Percentiles rank a stretch among this genome's conserved stretches.
phyloP scores from a whole-genome alignment of 2,797 vertebrate genomes.

The Oreonectes daqikongensis region DNA sequence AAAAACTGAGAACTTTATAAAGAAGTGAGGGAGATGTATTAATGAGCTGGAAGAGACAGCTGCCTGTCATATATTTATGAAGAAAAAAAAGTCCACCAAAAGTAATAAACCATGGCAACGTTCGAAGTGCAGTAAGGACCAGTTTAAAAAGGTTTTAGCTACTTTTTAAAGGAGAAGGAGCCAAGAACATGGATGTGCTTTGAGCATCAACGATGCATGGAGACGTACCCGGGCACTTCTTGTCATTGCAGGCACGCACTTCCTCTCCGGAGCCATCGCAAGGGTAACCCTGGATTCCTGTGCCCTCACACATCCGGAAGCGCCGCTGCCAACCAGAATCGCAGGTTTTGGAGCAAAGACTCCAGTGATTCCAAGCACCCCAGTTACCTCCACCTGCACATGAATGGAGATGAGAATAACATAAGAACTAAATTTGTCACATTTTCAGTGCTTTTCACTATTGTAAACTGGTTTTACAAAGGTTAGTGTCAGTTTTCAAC shows the following conservation, averaged over 20 bases:
- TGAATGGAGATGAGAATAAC: not conserved
- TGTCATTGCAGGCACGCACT: conserved; percentile 94
- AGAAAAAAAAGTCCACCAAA: too few species aligned
- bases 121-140: too few species aligned
- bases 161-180: too few species aligned
- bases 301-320: conserved; percentile 93
- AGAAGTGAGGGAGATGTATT: not conserved
- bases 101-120: too few species aligned
- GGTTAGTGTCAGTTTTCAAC: not conserved
- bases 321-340: conserved; percentile 96
- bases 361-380: conserved; percentile 97
- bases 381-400: conserved; percentile 86
- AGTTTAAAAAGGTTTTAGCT: too few species aligned
- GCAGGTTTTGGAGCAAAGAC: conserved; percentile 94
- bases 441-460: not conserved
- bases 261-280: conserved; percentile 94
- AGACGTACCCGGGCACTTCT: conserved; percentile 91
- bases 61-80: too few species aligned
- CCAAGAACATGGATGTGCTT: not conserved
- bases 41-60: too few species aligned
- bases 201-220: not conserved
- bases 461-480: not conserved
- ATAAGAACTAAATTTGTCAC: not conserved
- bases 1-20: not conserved
- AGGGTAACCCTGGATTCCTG: conserved; percentile 85